These are phyloP conservation scores for Drosophila ercepeae DNA, from an alignment of 1,140 invertebrate genomes.

Conservation along the genomic window DNA sequence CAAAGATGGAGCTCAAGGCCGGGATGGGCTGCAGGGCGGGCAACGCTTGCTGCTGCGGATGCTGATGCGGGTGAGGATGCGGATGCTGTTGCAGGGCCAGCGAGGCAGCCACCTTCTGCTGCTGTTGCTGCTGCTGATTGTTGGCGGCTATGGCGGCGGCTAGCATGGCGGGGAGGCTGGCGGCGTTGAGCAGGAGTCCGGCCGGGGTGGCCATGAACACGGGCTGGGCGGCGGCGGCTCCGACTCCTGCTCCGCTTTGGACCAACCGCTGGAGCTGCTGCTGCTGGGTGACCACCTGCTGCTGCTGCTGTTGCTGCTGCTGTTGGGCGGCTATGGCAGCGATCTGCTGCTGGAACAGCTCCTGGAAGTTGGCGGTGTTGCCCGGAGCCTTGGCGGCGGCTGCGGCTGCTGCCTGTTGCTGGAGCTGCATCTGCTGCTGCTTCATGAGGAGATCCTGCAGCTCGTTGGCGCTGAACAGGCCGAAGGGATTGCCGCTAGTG, in stretches of 20 bases:
- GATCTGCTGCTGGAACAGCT: constrained; percentile 76
- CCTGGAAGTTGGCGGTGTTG: constrained; percentile 59
- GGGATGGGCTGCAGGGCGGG: constrained; percentile 76
- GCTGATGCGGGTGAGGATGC: constrained; percentile 52
- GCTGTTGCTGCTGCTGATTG: constrained; percentile 66
- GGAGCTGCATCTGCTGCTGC: constrained; percentile 58
- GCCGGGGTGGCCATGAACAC: constrained; percentile 81
- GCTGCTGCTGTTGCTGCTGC: constrained; percentile 59
- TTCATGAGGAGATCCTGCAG: constrained; percentile 69
- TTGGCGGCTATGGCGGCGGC: constrained; percentile 72
- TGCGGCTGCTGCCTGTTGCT: constrained; percentile 43
- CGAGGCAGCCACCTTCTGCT: constrained; percentile 57
- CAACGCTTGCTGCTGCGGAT: constrained; percentile 55
- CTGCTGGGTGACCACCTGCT: constrained; percentile 58
- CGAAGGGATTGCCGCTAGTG: constrained; percentile 67
- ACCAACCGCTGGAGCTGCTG: constrained; percentile 66
- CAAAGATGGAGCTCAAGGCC: constrained; percentile 78
- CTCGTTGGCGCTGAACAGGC: constrained; percentile 56
- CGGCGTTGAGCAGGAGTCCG: constrained; percentile 71
- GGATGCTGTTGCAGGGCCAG: constrained; percentile 55
- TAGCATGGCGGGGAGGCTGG: constrained; percentile 75
- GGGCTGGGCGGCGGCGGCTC: constrained; percentile 69
- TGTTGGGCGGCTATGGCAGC: constrained; percentile 66
- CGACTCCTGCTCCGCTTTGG: constrained; percentile 40
- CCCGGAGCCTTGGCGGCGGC: constrained; percentile 32